Percentiles rank a stretch among this genome's conserved stretches.
phyloP scores from a whole-genome alignment of 2,797 vertebrate species.

The Saxicola maurus region DNA sequence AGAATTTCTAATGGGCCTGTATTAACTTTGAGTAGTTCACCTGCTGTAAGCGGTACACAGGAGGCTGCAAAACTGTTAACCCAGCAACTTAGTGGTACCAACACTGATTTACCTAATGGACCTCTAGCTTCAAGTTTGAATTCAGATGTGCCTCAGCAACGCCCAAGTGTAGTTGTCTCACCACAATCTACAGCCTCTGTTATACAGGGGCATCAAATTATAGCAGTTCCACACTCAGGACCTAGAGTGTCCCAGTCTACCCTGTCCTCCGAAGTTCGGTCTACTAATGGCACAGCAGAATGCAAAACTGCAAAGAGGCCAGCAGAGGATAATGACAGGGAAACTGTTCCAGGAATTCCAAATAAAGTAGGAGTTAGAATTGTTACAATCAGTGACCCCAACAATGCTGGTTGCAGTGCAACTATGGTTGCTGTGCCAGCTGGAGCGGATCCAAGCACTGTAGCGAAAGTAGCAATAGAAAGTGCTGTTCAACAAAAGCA shows the following conservation, averaged over 20 bases:
- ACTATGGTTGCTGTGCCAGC: constrained; percentile 99
- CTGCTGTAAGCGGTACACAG: constrained; percentile 74
- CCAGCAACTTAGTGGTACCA: constrained; percentile 80
- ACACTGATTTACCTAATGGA: constrained; percentile 90
- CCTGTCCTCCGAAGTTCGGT: constrained; percentile 74
- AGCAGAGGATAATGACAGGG: constrained; percentile 86
- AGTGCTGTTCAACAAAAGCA: constrained; percentile 96
- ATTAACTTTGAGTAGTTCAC: constrained; percentile 77
- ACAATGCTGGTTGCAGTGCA: constrained; percentile 94
- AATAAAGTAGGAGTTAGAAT: constrained; percentile 98
- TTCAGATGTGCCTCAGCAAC: constrained; percentile 86
- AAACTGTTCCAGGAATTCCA: constrained; percentile 87
- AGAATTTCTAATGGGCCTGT: constrained; percentile 93
- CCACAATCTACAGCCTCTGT: constrained; percentile 81
- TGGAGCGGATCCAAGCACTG: constrained; percentile 96
- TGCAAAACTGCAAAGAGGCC: constrained; percentile 90
- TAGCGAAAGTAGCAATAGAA: constrained; percentile 99
- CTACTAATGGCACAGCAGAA: constrained; percentile 88
- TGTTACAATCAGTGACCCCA: constrained; percentile 98
- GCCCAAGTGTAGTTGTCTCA: constrained; percentile 85
- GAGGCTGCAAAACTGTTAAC: constrained; percentile 75
- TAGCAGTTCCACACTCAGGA: constrained; percentile 79
- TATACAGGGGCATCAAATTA: constrained; percentile 82
- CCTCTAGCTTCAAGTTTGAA: constrained; percentile 85
- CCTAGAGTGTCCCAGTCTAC: constrained; percentile 74